Percentiles rank a stretch among this genome's conserved stretches.
These are phyloP conservation scores for Coendou prehensilis DNA, from an alignment of 2,797 vertebrate species.

Conservation along the genomic window DNA sequence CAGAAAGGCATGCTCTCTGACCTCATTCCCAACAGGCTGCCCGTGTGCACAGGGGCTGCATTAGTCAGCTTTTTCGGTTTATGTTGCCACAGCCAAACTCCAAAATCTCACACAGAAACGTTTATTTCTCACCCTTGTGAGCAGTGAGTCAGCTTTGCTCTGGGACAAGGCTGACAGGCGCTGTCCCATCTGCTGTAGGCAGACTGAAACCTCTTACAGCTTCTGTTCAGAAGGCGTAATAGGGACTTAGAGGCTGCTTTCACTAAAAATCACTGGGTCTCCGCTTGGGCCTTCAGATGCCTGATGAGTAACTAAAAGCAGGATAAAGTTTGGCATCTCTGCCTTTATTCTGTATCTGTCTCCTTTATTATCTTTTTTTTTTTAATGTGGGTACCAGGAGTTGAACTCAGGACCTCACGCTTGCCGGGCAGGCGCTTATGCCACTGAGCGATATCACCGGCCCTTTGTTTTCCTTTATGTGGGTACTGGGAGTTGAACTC, in stretches of 20 bases:
- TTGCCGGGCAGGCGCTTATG: too few species aligned
- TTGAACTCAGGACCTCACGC: too few species aligned
- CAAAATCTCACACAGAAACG: background rate
- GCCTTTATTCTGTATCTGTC: background rate
- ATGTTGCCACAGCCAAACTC: background rate
- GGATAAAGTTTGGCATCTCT: background rate
- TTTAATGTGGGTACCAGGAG: too few species aligned
- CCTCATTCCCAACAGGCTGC: accelerated
- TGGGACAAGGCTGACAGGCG: background rate
- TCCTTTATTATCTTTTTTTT: background rate
- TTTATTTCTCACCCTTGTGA: background rate
- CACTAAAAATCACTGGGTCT: background rate
- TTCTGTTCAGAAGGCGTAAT: background rate
- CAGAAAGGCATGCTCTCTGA: background rate
- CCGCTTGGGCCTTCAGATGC: background rate
- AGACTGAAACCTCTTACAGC: background rate
- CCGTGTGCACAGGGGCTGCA: background rate
- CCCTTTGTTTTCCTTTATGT: too few species aligned
- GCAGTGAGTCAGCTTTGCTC: background rate
- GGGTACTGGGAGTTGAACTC: too few species aligned
- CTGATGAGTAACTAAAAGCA: background rate
- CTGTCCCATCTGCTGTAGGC: background rate
- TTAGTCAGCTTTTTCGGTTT: background rate
- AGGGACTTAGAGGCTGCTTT: background rate
- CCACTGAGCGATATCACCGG: too few species aligned